These are phyloP conservation scores for Uria lomvia DNA, from an alignment of 2,113 vertebrate genomes.

Conservation along the genomic window DNA sequence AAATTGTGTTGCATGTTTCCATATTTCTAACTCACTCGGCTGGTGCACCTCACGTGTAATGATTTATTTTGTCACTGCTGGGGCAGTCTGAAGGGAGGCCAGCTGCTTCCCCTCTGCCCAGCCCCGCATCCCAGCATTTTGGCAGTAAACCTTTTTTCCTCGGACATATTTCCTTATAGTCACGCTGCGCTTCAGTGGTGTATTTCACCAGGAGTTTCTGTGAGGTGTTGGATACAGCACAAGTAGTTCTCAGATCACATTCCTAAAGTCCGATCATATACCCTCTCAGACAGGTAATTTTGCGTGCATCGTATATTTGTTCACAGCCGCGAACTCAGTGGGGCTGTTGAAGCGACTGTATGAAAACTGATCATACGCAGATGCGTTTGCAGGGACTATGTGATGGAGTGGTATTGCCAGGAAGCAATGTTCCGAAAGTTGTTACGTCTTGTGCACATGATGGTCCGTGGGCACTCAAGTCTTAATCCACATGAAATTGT, in stretches of 20 bases:
- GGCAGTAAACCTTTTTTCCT: background rate
- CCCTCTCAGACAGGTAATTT: background rate
- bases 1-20: background rate
- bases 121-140: background rate
- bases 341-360: background rate
- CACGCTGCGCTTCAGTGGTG: background rate
- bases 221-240: background rate
- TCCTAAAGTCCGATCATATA: background rate
- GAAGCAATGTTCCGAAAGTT: background rate
- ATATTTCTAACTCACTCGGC: background rate
- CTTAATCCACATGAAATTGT: background rate
- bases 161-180: background rate
- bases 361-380: background rate
- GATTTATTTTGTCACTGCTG: background rate
- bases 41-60: background rate
- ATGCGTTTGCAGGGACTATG: background rate
- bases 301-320: background rate
- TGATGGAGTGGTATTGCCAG: background rate
- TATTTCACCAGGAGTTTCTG: background rate
- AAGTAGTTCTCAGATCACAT: background rate
- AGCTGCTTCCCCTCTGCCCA: background rate
- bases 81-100: background rate
- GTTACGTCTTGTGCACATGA: background rate
- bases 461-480: background rate
- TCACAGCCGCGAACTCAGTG: background rate